Evolutionary conservation across 2,113 vertebrate genomes (phyloP).

Genomic region (Mesitornis unicolor): DNA sequence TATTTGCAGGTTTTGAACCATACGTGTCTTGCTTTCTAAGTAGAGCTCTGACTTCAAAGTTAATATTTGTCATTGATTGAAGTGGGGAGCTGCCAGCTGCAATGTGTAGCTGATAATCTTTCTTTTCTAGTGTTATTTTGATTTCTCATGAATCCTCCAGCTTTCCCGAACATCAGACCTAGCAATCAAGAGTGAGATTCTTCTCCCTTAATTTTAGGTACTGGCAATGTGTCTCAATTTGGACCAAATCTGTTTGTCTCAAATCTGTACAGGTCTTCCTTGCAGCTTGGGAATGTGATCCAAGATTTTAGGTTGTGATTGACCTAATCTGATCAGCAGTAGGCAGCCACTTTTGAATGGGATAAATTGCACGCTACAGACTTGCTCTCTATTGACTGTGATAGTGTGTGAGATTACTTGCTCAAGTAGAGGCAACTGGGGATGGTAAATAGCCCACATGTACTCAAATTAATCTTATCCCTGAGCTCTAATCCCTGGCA

Average conservation of each 20-base stretch:
- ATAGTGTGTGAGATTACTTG: background rate
- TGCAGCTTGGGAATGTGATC: background rate
- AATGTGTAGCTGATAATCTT: background rate
- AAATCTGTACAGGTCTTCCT: background rate
- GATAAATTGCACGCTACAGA: background rate
- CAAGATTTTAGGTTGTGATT: background rate
- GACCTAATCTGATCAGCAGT: fast-evolving
- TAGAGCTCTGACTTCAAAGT: no score
- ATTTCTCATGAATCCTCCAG: background rate
- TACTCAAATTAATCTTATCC: background rate
- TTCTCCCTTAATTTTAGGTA: background rate
- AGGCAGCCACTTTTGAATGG: background rate
- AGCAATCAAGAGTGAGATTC: background rate
- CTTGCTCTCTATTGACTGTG: background rate
- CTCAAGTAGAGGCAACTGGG: background rate
- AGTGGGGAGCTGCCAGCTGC: background rate
- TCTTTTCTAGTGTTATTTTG: background rate
- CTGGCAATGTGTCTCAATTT: fast-evolving
- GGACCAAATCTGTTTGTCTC: no score
- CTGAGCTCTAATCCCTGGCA: background rate
- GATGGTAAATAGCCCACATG: background rate
- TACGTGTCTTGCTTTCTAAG: background rate
- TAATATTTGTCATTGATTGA: background rate
- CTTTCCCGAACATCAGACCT: background rate
- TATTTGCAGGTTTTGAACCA: background rate